A percentile compares a stretch with the other conserved stretches of the same genome.
phyloP scores from a whole-genome alignment of 2,797 vertebrate genomes.

The Rhinella marina region DNA sequence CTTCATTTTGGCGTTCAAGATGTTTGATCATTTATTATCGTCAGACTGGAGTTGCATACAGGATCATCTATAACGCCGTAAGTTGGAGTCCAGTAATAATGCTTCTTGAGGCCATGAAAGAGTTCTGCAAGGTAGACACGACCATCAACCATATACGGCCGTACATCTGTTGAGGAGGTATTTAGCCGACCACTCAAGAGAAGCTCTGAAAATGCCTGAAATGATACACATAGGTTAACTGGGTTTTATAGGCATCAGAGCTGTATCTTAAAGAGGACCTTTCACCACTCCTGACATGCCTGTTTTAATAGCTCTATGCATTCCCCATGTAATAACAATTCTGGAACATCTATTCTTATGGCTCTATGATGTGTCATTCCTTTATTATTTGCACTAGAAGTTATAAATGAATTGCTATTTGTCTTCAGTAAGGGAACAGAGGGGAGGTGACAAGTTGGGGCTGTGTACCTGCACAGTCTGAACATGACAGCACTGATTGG shows the following conservation, averaged over 20 bases:
- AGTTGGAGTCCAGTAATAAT: slow-evolving; percentile 78
- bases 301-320: no score
- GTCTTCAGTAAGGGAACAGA: no score
- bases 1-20: not conserved
- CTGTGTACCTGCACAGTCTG: no score
- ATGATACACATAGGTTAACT: slow-evolving; percentile 46
- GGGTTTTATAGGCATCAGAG: not conserved
- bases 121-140: slow-evolving; percentile 77
- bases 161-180: slow-evolving; percentile 78
- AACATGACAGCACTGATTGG: no score
- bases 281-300: no score
- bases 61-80: slow-evolving; percentile 31
- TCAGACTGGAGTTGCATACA: slow-evolving; percentile 71
- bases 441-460: no score
- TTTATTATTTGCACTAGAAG: no score
- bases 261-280: not conserved
- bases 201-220: slow-evolving; percentile 84
- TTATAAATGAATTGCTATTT: no score
- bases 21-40: slow-evolving; percentile 57
- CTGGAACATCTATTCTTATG: no score
- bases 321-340: no score
- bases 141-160: slow-evolving; percentile 79
- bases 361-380: no score
- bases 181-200: slow-evolving; percentile 74
- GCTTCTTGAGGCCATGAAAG: slow-evolving; percentile 77